A percentile compares a stretch with the other conserved stretches of the same genome.
These are phyloP conservation scores for Caenorhabditis parvicauda DNA, from an alignment of 2,888 invertebrate genomes.

Conservation along the genomic window DNA sequence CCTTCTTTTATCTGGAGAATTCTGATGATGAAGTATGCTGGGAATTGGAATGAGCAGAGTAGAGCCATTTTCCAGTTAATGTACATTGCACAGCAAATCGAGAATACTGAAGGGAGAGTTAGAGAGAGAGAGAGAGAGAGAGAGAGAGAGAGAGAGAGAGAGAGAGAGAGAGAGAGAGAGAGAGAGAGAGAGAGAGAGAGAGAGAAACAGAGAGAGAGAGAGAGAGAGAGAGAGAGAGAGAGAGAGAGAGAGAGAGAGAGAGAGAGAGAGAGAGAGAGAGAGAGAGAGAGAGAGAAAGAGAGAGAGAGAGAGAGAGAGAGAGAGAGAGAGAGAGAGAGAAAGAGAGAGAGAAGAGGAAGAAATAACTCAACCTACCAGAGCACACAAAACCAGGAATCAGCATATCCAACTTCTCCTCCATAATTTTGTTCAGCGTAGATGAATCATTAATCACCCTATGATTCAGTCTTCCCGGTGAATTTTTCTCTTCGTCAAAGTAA, in stretches of 20 bases:
- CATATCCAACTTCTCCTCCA: conserved; percentile 57
- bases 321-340: neutral
- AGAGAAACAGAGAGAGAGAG: too few species aligned
- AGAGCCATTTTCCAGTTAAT: conserved; percentile 60
- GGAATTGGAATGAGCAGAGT: conserved; percentile 58
- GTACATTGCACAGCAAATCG: conserved; percentile 46
- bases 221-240: neutral
- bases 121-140: neutral
- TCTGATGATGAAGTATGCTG: conserved; percentile 56
- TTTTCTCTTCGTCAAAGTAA: conserved; percentile 57
- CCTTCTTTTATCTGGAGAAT: conserved; percentile 47
- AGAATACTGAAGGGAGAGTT: conserved; percentile 27
- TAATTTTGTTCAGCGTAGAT: conserved; percentile 52
- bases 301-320: neutral
- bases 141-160: too few species aligned
- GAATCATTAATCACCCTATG: conserved; percentile 57
- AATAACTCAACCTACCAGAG: conserved; percentile 24
- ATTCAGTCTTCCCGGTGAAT: conserved; percentile 51
- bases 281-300: conserved; percentile 3
- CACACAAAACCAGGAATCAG: conserved; percentile 56
- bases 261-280: neutral
- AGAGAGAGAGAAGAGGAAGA: conserved; percentile 6
- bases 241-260: too few species aligned
- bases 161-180: neutral
- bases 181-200: neutral